Conservation (phyloP, 1,140 invertebrate genomes). For the Bicyclus anynana region DNA sequence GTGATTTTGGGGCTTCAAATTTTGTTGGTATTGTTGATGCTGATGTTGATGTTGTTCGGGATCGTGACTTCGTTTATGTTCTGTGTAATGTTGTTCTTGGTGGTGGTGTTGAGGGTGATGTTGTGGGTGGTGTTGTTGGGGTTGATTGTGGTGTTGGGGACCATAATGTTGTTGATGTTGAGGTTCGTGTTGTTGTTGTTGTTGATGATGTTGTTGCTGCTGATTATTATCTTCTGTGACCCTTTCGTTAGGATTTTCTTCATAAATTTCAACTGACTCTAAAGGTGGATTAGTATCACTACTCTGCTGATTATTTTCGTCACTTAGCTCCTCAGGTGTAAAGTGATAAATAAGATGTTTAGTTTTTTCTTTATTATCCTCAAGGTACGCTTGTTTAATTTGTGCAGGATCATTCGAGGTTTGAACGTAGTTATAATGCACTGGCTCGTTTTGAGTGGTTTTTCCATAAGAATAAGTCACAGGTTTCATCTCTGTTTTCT, state of each 20-base stretch:
- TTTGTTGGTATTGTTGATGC: background rate
- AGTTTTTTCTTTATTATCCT: conserved; percentile 35
- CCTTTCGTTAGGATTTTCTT: conserved; percentile 24
- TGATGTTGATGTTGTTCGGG: background rate
- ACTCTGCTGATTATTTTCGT: conserved; percentile 29
- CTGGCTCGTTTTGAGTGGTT: conserved; percentile 30
- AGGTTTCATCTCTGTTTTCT: conserved; percentile 43
- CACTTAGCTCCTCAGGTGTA: conserved; percentile 35
- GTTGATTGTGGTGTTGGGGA: background rate
- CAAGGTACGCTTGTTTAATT: conserved; percentile 36
- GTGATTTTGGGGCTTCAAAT: background rate
- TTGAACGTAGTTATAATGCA: conserved; percentile 29
- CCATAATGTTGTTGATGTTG: background rate
- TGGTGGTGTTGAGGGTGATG: background rate
- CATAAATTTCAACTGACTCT: conserved; percentile 24
- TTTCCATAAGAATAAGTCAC: conserved; percentile 44
- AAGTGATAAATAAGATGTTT: conserved; percentile 52
- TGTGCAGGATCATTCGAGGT: conserved; percentile 40
- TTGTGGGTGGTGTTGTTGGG: background rate
- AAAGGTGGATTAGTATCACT: conserved; percentile 17
- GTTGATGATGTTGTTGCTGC: conserved; percentile 22
- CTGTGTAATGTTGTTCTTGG: background rate
- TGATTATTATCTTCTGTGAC: conserved; percentile 22
- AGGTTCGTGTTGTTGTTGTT: conserved; percentile 6
- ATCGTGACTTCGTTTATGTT: background rate